phyloP scores from a whole-genome alignment of 2,113 vertebrate genomes.

The Scophthalmus maximus region DNA sequence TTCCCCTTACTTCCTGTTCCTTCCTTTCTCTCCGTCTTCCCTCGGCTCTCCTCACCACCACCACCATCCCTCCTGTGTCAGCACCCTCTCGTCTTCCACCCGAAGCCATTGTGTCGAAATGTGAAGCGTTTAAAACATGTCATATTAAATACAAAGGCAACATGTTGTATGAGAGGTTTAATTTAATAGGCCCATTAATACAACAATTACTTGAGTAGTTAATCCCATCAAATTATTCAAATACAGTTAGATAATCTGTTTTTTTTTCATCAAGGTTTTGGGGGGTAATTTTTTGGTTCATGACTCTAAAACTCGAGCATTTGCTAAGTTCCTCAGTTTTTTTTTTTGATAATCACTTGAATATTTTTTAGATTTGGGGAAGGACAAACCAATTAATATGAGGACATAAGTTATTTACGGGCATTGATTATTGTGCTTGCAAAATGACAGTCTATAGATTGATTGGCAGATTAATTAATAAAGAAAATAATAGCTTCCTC shows the following conservation, averaged over 20 bases:
- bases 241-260: too few relatives aligned
- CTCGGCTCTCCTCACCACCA: conserved; percentile 32
- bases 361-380: background rate
- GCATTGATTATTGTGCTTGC: background rate
- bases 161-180: conserved; percentile 3
- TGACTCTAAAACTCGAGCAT: background rate
- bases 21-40: conserved; percentile 48
- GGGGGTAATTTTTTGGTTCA: too few relatives aligned
- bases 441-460: background rate
- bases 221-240: too few relatives aligned
- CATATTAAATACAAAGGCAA: conserved; percentile 13
- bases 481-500: background rate
- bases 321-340: background rate
- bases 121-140: conserved; percentile 33
- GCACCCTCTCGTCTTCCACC: conserved; percentile 45
- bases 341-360: background rate
- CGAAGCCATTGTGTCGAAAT: conserved; percentile 36
- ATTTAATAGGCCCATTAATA: too few relatives aligned
- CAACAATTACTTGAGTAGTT: too few relatives aligned
- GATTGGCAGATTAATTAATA: background rate
- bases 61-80: conserved; percentile 36
- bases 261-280: too few relatives aligned
- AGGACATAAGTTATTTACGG: background rate
- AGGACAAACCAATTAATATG: background rate
- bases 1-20: conserved; percentile 70